A percentile compares a stretch with the other conserved stretches of the same genome.
Evolutionary conservation across 2,888 invertebrate species (phyloP).

Genomic region (Andrena hattorfiana): DNA sequence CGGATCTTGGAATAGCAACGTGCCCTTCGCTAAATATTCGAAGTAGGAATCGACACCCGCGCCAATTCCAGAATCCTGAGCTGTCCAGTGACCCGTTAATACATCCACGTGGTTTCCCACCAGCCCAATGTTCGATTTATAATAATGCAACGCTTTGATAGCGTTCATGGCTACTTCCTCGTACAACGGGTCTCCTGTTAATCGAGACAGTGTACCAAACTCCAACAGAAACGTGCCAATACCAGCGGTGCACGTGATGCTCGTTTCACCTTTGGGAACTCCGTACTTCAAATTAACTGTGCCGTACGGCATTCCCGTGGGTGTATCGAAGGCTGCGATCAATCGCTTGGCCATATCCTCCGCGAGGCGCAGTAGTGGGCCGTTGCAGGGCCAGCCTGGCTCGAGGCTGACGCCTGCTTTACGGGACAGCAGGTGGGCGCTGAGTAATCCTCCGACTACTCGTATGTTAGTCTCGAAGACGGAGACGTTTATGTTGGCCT

Average conservation of each 20-base stretch:
- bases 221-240: slow-evolving; percentile 99
- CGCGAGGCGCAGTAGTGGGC: slow-evolving; percentile 96
- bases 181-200: slow-evolving; percentile 97
- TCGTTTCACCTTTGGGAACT: slow-evolving; percentile 97
- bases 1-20: slow-evolving; percentile 95
- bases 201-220: slow-evolving; percentile 96
- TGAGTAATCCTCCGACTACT: slow-evolving; percentile 97
- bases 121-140: slow-evolving; percentile 94
- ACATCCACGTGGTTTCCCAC: slow-evolving; percentile 99
- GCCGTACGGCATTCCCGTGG: slow-evolving; percentile 99
- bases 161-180: slow-evolving; percentile 98
- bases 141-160: slow-evolving; percentile 93
- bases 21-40: slow-evolving; percentile 99
- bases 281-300: slow-evolving; percentile 97
- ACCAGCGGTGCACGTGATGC: slow-evolving; percentile 98
- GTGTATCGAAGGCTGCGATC: slow-evolving; percentile 95
- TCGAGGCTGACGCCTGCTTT: slow-evolving; percentile 93
- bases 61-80: slow-evolving; percentile 98
- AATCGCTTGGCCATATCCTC: slow-evolving; percentile 97
- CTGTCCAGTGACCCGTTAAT: slow-evolving; percentile 97
- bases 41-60: slow-evolving; percentile 99
- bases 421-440: slow-evolving; percentile 96
- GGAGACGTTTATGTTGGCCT: slow-evolving; percentile 99
- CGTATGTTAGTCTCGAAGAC: slow-evolving; percentile 99
- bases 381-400: slow-evolving; percentile 99